phyloP scores from a whole-genome alignment of 2,113 vertebrate species.

The Grantiella picta region DNA sequence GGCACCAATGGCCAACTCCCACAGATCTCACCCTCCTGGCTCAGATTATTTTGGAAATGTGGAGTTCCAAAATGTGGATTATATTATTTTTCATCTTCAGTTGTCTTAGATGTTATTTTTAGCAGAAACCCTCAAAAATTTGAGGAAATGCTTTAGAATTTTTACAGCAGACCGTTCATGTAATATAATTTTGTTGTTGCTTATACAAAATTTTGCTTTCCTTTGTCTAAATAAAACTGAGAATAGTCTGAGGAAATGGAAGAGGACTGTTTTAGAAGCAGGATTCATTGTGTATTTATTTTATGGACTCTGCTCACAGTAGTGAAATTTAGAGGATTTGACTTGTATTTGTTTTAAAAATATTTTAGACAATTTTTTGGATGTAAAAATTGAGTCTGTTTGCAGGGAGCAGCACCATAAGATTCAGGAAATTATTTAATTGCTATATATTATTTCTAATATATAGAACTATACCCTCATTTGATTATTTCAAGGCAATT shows the following conservation, averaged over 20 bases:
- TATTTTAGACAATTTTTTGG: neutral
- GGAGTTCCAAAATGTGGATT: neutral
- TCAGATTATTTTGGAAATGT: neutral
- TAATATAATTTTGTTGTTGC: neutral
- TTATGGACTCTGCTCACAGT: neutral
- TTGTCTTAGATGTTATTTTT: neutral
- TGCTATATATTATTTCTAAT: neutral
- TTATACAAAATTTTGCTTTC: neutral
- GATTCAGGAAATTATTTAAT: neutral
- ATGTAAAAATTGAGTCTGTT: neutral
- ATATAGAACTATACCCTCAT: neutral
- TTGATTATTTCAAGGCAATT: neutral
- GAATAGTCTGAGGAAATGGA: neutral
- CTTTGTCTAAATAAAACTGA: neutral
- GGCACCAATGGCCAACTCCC: neutral
- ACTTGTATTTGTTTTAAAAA: neutral
- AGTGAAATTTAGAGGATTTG: neutral
- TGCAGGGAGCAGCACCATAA: neutral
- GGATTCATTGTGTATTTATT: neutral
- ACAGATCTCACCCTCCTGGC: neutral
- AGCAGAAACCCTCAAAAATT: neutral
- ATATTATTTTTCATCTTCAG: neutral
- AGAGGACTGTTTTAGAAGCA: neutral
- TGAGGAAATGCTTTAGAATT: neutral
- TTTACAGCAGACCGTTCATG: neutral